Evolutionary conservation across 2,888 invertebrate genomes (phyloP).

Genomic region (Meteorus colon): DNA sequence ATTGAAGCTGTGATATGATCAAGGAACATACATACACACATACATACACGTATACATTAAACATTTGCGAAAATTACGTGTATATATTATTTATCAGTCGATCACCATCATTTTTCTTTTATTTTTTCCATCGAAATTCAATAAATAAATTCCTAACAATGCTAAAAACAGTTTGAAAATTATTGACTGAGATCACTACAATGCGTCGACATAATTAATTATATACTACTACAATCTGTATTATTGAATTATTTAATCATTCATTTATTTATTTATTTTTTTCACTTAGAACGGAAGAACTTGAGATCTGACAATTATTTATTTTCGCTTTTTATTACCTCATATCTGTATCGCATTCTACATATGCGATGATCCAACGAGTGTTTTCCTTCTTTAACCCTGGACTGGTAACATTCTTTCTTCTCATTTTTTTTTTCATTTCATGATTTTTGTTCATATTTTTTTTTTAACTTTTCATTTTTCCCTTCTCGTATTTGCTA

Average conservation of each 20-base stretch:
- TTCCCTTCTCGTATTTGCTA: neutral
- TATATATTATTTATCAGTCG: conserved; percentile 40
- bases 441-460: conserved; percentile 26
- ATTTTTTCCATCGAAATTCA: neutral
- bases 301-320: conserved; percentile 18
- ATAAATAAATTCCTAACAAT: conserved; percentile 22
- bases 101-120: conserved; percentile 24
- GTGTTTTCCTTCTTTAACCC: conserved; percentile 50
- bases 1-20: conserved; percentile 41
- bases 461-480: conserved; percentile 24
- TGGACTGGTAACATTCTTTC: conserved; percentile 50
- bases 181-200: conserved; percentile 26
- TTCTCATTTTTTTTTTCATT: conserved; percentile 33
- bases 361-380: conserved; percentile 48
- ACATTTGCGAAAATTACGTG: conserved; percentile 6
- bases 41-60: neutral
- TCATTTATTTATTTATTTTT: neutral
- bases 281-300: conserved; percentile 37
- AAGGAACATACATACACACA: conserved; percentile 30
- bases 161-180: conserved; percentile 14
- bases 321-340: neutral
- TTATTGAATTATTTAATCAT: conserved; percentile 13
- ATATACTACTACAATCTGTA: conserved; percentile 14
- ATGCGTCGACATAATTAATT: neutral
- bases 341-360: conserved; percentile 41